Evolutionary conservation across 2,113 vertebrate species (phyloP).

Genomic region (Rhabdornis inornatus): DNA sequence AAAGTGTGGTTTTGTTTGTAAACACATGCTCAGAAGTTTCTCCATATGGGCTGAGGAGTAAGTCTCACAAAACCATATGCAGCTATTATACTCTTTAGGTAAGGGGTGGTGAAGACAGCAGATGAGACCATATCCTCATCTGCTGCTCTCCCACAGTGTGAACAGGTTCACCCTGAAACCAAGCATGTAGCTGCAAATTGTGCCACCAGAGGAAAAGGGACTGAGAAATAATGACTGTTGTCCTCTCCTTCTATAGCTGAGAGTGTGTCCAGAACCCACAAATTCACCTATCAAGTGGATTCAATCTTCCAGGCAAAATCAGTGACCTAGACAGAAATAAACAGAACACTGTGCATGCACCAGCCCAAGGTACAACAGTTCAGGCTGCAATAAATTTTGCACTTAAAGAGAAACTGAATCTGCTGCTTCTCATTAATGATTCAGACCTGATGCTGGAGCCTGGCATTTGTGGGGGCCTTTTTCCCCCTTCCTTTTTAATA

Average conservation of each 20-base stretch:
- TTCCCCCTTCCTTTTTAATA: background rate
- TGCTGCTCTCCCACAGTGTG: background rate
- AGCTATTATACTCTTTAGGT: background rate
- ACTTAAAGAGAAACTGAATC: background rate
- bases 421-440: background rate
- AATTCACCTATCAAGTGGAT: background rate
- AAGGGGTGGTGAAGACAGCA: background rate
- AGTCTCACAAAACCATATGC: background rate
- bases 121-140: background rate
- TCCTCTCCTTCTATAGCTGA: background rate
- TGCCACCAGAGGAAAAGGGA: background rate
- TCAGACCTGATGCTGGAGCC: background rate
- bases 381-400: background rate
- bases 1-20: background rate
- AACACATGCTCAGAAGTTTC: background rate
- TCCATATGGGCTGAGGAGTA: background rate
- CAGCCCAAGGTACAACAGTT: background rate
- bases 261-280: background rate
- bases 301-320: background rate
- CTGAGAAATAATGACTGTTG: background rate
- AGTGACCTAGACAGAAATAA: background rate
- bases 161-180: background rate
- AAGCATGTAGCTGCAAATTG: fast-evolving
- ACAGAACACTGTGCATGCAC: background rate
- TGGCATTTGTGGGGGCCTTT: background rate